phyloP scores from a whole-genome alignment of 2,888 invertebrate species.

The Deilephila elpenor region DNA sequence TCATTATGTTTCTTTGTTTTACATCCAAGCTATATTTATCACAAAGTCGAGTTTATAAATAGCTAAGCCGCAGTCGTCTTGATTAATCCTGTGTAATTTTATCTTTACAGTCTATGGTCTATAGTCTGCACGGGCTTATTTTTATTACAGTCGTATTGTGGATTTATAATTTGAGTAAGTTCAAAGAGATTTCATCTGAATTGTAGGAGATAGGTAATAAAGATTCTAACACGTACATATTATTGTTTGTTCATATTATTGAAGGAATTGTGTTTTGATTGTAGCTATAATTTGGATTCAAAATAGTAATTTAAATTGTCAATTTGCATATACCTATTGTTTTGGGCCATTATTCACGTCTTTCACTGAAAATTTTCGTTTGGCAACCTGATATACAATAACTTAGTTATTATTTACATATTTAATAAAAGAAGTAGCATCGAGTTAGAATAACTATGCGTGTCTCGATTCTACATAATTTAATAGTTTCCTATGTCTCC shows the following conservation, averaged over 20 bases:
- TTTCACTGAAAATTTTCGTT: too few relatives aligned
- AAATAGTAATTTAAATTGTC: too few relatives aligned
- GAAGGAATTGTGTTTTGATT: background rate
- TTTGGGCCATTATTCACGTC: too few relatives aligned
- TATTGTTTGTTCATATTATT: background rate
- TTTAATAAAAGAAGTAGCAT: too few relatives aligned
- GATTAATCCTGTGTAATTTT: background rate
- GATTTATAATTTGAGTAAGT: too few relatives aligned
- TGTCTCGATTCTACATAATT: too few relatives aligned
- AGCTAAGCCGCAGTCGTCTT: background rate
- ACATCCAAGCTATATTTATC: background rate
- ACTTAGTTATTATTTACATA: too few relatives aligned
- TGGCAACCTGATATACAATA: too few relatives aligned
- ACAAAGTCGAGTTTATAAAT: background rate
- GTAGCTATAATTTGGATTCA: too few relatives aligned
- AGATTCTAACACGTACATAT: background rate
- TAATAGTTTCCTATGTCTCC: too few relatives aligned
- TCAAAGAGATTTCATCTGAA: background rate
- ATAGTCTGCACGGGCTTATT: background rate
- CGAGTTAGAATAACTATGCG: too few relatives aligned
- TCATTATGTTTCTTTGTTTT: background rate
- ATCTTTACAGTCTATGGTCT: background rate
- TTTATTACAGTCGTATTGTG: background rate
- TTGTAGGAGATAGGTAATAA: background rate
- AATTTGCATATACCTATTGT: too few relatives aligned